Evolutionary conservation across 2,797 vertebrate genomes (phyloP), one percentile per base, ranked within the genome.

Genomic region (Diceros bicornis): DNA sequence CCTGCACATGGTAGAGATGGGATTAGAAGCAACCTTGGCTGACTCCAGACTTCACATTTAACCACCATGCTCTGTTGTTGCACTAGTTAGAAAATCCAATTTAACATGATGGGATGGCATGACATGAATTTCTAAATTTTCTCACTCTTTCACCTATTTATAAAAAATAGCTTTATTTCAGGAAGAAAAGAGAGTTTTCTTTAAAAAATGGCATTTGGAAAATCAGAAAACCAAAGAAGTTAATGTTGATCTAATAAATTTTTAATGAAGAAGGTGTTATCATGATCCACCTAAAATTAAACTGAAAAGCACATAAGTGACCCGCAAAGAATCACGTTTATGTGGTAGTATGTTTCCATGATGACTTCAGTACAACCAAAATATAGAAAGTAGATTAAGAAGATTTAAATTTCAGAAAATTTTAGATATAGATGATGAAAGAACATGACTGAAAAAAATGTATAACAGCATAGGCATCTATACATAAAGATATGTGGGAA

Each of bases 331-430:
- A 77, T n/a, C 23, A 3, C 69, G 10, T 61, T 57, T 62, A 4
- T 64, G 27, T 23, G 18, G 29, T 74, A 25, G 10, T 57, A 23
- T 44, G 12, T 41, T 72, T 79, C 74, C 37, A 47, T 74, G 59
- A 84, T 32, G 25, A 50, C 44, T 83, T 79, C 1, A 92, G 10
- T 82, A 41, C 57, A 83, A 74, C 50, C 88, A 44, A 89, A 94
- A 95, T n/a, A 14, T 57, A 62, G 4, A 52, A 95, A 66, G 55
- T 89, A 92, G 23, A 78, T 50, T 71, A 55, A 57, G 61, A 41
- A 91, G 27, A 82, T 88, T 77, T 83, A 7, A 90, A 86, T 78
- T 96, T 89, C 50, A 91, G 57, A 64, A 92, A 95, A 94, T 72
- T 85, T 37, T 85, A 71, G 74, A 59, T 11, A 68, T 64, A 84